Conservation (phyloP, 2,888 invertebrate genomes). For the Sesamia inferens region DNA sequence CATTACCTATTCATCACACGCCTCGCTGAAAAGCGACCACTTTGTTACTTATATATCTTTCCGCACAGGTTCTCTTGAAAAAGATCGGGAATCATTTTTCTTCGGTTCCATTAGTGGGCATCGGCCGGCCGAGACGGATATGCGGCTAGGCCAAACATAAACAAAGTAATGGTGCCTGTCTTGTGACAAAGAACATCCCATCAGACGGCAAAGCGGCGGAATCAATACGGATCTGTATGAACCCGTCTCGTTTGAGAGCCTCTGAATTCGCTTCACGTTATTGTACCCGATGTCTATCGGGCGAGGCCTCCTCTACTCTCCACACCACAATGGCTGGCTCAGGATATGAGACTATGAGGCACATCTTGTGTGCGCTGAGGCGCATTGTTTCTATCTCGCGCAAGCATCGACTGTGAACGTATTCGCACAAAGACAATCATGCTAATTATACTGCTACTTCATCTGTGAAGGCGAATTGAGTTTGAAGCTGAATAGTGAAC, state of each 20-base stretch:
- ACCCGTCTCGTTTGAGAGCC: slow-evolving; percentile 44
- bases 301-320: slow-evolving; percentile 34
- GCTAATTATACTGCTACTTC: slow-evolving; percentile 62
- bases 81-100: slow-evolving; percentile 83
- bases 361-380: slow-evolving; percentile 62
- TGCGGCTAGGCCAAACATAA: slow-evolving; percentile 80
- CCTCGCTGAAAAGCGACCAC: slow-evolving; percentile 78
- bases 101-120: slow-evolving; percentile 79
- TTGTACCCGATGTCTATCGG: slow-evolving; percentile 65
- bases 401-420: slow-evolving; percentile 45
- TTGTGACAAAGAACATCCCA: slow-evolving; percentile 82
- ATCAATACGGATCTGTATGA: slow-evolving; percentile 72
- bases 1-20: slow-evolving; percentile 83
- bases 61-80: slow-evolving; percentile 66
- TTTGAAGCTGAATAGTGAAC: slow-evolving; percentile 32
- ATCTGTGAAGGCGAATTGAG: slow-evolving; percentile 44
- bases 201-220: slow-evolving; percentile 73
- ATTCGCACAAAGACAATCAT: slow-evolving; percentile 51
- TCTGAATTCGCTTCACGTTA: slow-evolving; percentile 58
- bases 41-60: slow-evolving; percentile 74
- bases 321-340: slow-evolving; percentile 60
- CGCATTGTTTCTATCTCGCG: slow-evolving; percentile 56
- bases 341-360: slow-evolving; percentile 62
- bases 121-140: slow-evolving; percentile 79
- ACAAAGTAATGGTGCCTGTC: slow-evolving; percentile 80